Conservation (phyloP, 2,888 invertebrate genomes). For the Phorcus lineatus region DNA sequence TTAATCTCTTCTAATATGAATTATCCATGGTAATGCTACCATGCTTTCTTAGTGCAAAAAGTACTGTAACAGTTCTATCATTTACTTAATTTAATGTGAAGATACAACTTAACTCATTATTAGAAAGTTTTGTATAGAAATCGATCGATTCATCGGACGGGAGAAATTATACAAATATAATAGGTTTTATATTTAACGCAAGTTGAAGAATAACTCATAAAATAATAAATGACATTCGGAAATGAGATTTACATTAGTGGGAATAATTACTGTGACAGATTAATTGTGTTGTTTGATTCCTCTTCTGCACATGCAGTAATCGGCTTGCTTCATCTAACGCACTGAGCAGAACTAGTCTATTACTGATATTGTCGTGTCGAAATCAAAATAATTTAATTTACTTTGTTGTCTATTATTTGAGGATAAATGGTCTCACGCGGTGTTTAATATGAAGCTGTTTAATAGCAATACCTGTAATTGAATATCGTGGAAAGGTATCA, state of each 20-base stretch:
- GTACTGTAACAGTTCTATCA: too few species aligned
- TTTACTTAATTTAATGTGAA: too few species aligned
- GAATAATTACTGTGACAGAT: too few species aligned
- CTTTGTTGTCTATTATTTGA: not conserved
- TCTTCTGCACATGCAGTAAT: not conserved
- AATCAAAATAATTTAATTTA: conserved; percentile 15
- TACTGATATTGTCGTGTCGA: not conserved
- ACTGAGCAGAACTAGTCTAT: not conserved
- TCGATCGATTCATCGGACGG: too few species aligned
- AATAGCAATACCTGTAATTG: conserved; percentile 19
- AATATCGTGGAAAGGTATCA: not conserved
- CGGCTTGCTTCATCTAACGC: not conserved
- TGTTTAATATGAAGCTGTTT: not conserved
- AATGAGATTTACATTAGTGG: too few species aligned
- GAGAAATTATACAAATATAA: too few species aligned
- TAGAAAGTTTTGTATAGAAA: too few species aligned
- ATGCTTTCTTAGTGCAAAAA: too few species aligned
- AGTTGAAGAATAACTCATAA: not conserved
- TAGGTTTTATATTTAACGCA: not conserved
- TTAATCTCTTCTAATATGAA: too few species aligned
- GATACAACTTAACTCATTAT: too few species aligned
- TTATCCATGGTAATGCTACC: too few species aligned
- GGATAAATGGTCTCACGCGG: not conserved
- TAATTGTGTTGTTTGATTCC: too few species aligned
- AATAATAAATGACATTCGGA: not conserved